Conservation (phyloP, 2,113 vertebrate species). For the Arvicanthis niloticus region DNA sequence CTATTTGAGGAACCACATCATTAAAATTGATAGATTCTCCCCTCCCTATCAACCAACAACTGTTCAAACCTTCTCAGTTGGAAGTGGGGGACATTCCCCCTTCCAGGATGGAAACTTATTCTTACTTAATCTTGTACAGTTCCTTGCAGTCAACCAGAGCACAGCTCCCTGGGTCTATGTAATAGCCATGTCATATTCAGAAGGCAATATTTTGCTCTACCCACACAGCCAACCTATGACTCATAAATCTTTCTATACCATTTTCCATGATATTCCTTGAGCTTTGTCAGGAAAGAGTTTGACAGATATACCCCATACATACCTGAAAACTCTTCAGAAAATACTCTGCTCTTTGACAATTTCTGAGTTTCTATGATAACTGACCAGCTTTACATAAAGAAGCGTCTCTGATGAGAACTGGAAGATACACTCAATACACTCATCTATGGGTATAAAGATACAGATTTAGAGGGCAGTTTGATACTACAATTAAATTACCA, state of each 20-base stretch:
- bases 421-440: not conserved
- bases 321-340: not conserved
- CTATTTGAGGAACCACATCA: no score
- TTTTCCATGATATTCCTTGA: not conserved
- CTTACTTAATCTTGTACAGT: not conserved
- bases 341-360: not conserved
- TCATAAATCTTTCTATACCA: not conserved
- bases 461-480: not conserved
- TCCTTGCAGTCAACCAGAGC: not conserved
- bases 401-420: not conserved
- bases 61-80: not conserved
- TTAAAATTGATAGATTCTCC: not conserved
- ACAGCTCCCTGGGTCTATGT: not conserved
- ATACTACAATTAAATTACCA: not conserved
- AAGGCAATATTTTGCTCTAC: not conserved
- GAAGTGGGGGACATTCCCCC: fast-evolving
- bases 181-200: not conserved
- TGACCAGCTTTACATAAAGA: no score
- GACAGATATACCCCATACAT: not conserved
- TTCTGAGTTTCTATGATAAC: not conserved
- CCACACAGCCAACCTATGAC: not conserved
- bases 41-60: no score
- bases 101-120: not conserved
- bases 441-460: not conserved
- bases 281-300: no score